Conservation (phyloP, 2,888 invertebrate species). For the Idaea aversata region DNA sequence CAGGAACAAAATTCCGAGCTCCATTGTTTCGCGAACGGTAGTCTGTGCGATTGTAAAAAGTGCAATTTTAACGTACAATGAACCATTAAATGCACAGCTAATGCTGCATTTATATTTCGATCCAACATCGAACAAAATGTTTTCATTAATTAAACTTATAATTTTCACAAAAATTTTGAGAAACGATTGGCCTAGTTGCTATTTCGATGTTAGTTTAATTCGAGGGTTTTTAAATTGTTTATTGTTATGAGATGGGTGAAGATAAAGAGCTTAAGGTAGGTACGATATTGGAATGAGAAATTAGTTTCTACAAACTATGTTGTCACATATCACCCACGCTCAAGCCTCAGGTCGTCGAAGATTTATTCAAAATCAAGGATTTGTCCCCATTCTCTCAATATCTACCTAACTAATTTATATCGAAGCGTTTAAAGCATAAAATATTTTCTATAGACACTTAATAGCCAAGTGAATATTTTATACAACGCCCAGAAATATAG, state of each 20-base stretch:
- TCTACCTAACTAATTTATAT: slow-evolving; percentile 4
- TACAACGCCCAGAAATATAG: background rate
- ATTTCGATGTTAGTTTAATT: background rate
- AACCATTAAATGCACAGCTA: background rate
- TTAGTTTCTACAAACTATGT: slow-evolving; percentile 27
- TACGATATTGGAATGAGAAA: slow-evolving; percentile 20
- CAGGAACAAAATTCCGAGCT: slow-evolving; percentile 59
- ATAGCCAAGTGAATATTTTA: slow-evolving; percentile 1
- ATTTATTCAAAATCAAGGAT: slow-evolving; percentile 73
- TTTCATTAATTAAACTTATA: background rate
- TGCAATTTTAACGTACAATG: background rate
- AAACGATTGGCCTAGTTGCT: background rate
- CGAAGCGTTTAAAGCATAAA: background rate
- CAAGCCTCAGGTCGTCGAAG: slow-evolving; percentile 55
- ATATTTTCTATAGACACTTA: background rate
- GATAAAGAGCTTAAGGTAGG: slow-evolving; percentile 17
- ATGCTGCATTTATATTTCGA: background rate
- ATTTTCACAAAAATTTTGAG: background rate
- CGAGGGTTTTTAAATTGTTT: background rate
- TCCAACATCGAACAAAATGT: background rate
- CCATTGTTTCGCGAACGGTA: slow-evolving; percentile 57
- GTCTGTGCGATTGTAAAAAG: slow-evolving; percentile 10
- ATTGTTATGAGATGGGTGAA: slow-evolving; percentile 11
- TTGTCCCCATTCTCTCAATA: slow-evolving; percentile 45
- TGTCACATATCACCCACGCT: slow-evolving; percentile 69